These are phyloP conservation scores for Hemichromis elongatus DNA, from an alignment of 2,113 vertebrate species.

Conservation along the genomic window DNA sequence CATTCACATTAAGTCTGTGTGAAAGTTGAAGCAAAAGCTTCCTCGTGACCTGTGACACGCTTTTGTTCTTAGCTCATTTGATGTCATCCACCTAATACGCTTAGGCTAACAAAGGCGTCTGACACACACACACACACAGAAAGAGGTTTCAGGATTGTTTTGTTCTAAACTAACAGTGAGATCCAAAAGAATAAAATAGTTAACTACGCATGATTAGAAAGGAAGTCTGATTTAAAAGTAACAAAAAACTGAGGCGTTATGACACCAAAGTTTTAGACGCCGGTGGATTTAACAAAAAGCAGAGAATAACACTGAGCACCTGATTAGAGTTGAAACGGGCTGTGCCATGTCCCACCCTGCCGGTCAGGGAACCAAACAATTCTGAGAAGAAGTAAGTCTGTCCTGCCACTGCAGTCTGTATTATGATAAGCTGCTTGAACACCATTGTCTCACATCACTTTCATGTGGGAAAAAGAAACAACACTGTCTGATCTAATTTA, in stretches of 20 bases:
- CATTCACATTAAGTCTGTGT: not conserved
- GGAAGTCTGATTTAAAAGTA: not conserved
- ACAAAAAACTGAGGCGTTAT: not conserved
- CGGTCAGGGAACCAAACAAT: conserved; percentile 41
- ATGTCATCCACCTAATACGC: conserved; percentile 7
- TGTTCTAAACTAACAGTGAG: not conserved
- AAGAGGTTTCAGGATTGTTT: not conserved
- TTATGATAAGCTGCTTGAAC: conserved; percentile 60
- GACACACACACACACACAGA: not conserved
- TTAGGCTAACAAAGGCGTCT: not conserved
- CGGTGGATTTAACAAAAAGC: conserved; percentile 21
- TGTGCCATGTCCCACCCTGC: conserved; percentile 45
- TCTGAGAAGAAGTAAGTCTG: conserved; percentile 48
- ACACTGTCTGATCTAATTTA: conserved; percentile 36
- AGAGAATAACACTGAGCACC: not conserved
- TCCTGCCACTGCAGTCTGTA: conserved; percentile 35
- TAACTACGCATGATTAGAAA: not conserved
- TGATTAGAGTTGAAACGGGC: conserved; percentile 19
- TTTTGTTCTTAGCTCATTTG: conserved; percentile 14
- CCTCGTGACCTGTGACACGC: not conserved
- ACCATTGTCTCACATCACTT: conserved; percentile 65
- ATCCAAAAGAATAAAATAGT: not conserved
- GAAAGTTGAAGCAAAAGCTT: not conserved
- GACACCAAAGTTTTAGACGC: not conserved
- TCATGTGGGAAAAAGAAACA: conserved; percentile 51